Conservation (phyloP, 2,888 invertebrate species). For the Nemotelus nigrinus region DNA sequence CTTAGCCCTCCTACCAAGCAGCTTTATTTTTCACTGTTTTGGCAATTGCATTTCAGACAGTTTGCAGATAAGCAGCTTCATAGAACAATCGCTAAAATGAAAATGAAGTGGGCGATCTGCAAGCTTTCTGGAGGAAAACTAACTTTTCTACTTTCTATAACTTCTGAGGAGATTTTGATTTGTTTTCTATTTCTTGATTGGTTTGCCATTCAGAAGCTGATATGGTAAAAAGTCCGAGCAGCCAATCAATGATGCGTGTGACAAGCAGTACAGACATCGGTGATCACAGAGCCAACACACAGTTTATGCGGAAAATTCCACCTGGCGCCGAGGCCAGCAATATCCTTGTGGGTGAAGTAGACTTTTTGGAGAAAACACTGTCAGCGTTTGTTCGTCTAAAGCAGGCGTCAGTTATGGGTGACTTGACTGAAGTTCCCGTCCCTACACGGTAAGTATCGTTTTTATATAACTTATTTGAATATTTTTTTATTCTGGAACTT, state of each 20-base stretch:
- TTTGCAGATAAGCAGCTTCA: no score
- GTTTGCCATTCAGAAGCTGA: conserved; percentile 63
- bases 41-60: no score
- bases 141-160: no score
- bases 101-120: no score
- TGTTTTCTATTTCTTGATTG: no score
- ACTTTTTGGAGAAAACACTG: conserved; percentile 91
- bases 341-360: conserved; percentile 96
- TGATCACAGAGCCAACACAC: conserved; percentile 82
- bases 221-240: conserved; percentile 85
- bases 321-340: conserved; percentile 96
- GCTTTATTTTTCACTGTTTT: no score
- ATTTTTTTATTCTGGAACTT: conserved; percentile 8
- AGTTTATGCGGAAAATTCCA: conserved; percentile 97
- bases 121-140: no score
- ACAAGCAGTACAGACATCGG: conserved; percentile 74
- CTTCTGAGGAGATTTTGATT: no score
- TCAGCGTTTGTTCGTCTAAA: conserved; percentile 93
- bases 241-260: conserved; percentile 81
- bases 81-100: no score
- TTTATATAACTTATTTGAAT: not conserved
- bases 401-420: conserved; percentile 89
- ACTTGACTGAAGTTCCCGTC: conserved; percentile 95
- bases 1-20: no score
- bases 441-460: conserved; percentile 72